Evolutionary conservation across 2,888 invertebrate species (phyloP).

Genomic region (Hoplodrina ambigua): DNA sequence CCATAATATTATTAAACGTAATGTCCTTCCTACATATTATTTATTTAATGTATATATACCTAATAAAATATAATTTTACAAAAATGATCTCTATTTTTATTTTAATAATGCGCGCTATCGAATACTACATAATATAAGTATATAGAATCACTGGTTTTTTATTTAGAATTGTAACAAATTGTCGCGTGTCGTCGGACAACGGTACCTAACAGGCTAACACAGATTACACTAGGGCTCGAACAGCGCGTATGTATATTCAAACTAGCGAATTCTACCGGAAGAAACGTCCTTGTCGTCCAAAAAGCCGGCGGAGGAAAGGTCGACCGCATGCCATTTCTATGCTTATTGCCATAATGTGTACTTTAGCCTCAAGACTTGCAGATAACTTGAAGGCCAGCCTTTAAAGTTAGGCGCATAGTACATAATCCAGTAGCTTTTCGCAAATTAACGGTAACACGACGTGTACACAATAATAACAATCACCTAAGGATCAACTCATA

Average conservation of each 20-base stretch:
- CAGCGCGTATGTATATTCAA: no score
- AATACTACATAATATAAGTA: slow-evolving; percentile 15
- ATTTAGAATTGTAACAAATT: slow-evolving; percentile 44
- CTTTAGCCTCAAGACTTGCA: no score
- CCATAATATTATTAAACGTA: not conserved
- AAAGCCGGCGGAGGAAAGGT: not conserved
- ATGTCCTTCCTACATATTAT: slow-evolving; percentile 20
- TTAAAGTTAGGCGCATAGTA: not conserved
- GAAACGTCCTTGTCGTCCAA: not conserved
- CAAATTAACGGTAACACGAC: not conserved
- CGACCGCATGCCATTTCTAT: no score
- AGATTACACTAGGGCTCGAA: no score
- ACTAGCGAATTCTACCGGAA: no score
- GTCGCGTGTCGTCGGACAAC: not conserved
- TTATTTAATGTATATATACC: not conserved
- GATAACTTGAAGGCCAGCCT: no score
- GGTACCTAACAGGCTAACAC: no score
- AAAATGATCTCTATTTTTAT: slow-evolving; percentile 16
- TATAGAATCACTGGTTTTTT: slow-evolving; percentile 16
- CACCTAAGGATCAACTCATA: not conserved
- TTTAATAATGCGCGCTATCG: slow-evolving; percentile 32
- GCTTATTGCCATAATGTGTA: no score
- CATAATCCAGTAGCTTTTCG: not conserved
- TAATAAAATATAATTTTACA: slow-evolving; percentile 43
- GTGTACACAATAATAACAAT: no score